Conservation (phyloP, 2,113 vertebrate species). For the Gulo gulo region DNA sequence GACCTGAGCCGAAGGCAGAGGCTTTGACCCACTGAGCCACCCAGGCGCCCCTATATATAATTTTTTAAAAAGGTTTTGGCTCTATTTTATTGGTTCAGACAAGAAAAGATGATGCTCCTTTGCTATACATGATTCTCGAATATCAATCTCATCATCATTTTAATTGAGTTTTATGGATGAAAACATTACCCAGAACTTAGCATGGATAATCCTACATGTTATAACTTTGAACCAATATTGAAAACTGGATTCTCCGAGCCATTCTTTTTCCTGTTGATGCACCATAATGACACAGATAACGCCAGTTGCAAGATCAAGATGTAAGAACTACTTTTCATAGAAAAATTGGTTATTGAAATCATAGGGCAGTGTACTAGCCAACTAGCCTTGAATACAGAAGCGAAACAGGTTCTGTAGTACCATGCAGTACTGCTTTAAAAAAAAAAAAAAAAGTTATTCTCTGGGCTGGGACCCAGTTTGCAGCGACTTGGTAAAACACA, state of each 20-base stretch:
- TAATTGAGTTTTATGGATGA: neutral
- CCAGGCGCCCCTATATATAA: neutral
- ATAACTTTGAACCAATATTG: neutral
- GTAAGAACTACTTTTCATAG: neutral
- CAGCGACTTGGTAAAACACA: neutral
- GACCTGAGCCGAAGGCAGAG: no score
- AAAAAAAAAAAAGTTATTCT: neutral
- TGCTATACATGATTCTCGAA: neutral
- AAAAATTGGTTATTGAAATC: neutral
- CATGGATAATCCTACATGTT: neutral
- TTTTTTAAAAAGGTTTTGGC: neutral
- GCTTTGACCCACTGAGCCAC: no score
- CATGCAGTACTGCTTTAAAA: neutral
- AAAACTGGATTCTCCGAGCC: slow-evolving; percentile 28
- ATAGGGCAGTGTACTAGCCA: neutral
- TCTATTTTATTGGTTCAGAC: neutral
- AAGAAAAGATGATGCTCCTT: neutral
- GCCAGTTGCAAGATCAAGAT: neutral
- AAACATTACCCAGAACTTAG: neutral
- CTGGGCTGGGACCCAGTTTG: neutral
- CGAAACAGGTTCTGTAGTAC: neutral
- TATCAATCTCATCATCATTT: neutral
- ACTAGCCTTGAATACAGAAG: neutral
- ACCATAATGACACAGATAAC: neutral
- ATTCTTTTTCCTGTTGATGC: neutral